Evolutionary conservation across 2,113 vertebrate species (phyloP), one percentile per base, ranked within the genome.

Genomic region (Clinocottus analis): DNA sequence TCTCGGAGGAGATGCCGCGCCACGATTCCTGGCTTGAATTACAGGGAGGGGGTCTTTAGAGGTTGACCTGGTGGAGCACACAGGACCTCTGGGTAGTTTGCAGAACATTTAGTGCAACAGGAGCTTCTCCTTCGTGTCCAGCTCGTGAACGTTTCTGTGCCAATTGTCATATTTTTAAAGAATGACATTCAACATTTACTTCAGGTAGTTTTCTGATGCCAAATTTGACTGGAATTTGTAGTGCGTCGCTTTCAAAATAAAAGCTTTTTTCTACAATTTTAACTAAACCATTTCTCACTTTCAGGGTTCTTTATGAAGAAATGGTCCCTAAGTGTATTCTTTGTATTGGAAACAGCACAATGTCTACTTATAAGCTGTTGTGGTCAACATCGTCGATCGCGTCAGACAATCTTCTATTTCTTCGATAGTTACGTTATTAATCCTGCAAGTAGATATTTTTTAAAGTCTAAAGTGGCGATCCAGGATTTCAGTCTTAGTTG

Each of bases 1-100:
- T 80, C 80, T 85, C 59, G n/a, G 3, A 85, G 62, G 79, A 82
- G 78, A 80, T 66, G 69, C 78, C 47, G 66, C 11, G 60, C 76
- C 80, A 76, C 62, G 79, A 83, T 39, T 78, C 75, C 37, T 25
- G 70, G 72, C 37, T 77, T 67, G 66, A 62, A 56, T 84, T 86
- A 81, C 80, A 84, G 56, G 59, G 17, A 29, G 3, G 60, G 74
- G 87, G 75, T 87, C 70, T 76, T 14, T 84, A 51, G 79, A 72
- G 72, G 79, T 82, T 70, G 62, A 79, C 79, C 74, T 66, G 59
- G 37, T 58, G 59, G 37, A 79, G 53, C 39, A 41, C 53, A 35
- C 19, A 67, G n/a, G 17, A n/a, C 64, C 59, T 77, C 72, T 33
- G 47, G 59, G 61, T 31, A 68, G 1, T 63, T 43, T 58, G 45